Base-by-base conservation (phyloP, 1,140 invertebrate species). In the Hermetia illucens region DNA sequence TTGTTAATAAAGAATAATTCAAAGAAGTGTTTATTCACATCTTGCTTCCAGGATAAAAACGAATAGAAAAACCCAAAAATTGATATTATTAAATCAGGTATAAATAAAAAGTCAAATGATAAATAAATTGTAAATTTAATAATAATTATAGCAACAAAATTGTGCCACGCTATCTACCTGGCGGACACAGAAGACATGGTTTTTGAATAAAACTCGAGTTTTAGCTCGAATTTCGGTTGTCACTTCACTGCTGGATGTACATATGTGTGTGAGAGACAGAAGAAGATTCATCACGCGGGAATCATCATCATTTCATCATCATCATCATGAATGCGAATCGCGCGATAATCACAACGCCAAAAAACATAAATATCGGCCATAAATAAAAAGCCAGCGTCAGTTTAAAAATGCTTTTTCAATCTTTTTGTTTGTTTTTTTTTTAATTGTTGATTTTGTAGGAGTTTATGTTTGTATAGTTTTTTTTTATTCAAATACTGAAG, bases 361-460 rank as follows among this genome's bases (percentile, higher is more conserved):
- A 27, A 27, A 27, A 27, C 24, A 27, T n/a, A n/a, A n/a, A n/a
- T n/a, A n/a, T n/a, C 24, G 24, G 24, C 24, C 24, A 27, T n/a
- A 27, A 27, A 27, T 27, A 27, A 27, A 27, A 27, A 27, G 24
- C 24, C 24, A 27, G 24, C 24, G 24, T 27, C 24, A 27, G 24
- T 27, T 13, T n/a, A n/a, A n/a, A 27, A 27, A 27, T 27, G 24
- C 24, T 27, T 27, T n/a, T n/a, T n/a, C n/a, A n/a, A n/a, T n/a
- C n/a, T n/a, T n/a, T n/a, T n/a, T n/a, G n/a, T n/a, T n/a, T n/a
- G n/a, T n/a, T n/a, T n/a, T n/a, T n/a, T n/a, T n/a, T n/a, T n/a
- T n/a, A n/a, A n/a, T n/a, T n/a, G n/a, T n/a, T n/a, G n/a, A n/a
- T n/a, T n/a, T n/a, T n/a, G n/a, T 27, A 27, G 13, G 24, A 9